A percentile compares a stretch with the other conserved stretches of the same genome.
Conservation (phyloP, 2,888 invertebrate genomes). For the Hirtodrosophila alboralis region DNA sequence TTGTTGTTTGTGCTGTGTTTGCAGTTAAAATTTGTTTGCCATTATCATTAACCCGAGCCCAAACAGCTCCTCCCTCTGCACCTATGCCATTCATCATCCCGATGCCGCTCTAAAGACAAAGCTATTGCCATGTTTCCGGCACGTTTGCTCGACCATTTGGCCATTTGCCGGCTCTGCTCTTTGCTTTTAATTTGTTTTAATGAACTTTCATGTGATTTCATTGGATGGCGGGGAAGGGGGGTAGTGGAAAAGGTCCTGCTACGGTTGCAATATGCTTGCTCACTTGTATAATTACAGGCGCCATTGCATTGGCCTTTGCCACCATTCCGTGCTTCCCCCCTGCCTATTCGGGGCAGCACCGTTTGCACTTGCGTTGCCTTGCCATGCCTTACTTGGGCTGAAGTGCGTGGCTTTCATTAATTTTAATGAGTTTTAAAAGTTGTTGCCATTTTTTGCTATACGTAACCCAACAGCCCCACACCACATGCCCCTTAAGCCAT, state of each 20-base stretch:
- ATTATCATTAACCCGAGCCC: not conserved
- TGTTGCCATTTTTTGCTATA: constrained; percentile 60
- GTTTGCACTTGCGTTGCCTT: constrained; percentile 1
- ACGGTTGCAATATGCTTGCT: constrained; percentile 75
- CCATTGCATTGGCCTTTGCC: constrained; percentile 57
- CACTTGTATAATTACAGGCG: constrained; percentile 77
- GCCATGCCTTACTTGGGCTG: constrained; percentile 40
- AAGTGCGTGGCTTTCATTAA: constrained; percentile 79
- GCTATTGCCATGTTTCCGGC: constrained; percentile 58
- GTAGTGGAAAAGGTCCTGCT: constrained; percentile 2
- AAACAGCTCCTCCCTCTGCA: too few relatives aligned
- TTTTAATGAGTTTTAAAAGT: constrained; percentile 79
- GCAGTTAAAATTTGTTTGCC: constrained; percentile 18
- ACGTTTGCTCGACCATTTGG: constrained; percentile 59
- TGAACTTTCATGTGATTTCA: constrained; percentile 74
- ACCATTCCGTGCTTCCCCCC: not conserved
- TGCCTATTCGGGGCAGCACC: constrained; percentile 3
- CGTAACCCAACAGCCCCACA: not conserved
- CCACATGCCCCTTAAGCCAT: constrained; percentile 21
- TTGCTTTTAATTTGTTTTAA: constrained; percentile 76
- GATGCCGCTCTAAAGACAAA: constrained; percentile 32
- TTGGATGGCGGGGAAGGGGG: constrained; percentile 23
- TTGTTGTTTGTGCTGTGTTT: constrained; percentile 2
- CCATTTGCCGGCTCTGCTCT: constrained; percentile 59
- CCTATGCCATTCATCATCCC: too few relatives aligned